Evolutionary conservation across 2,113 vertebrate species (phyloP), one percentile per base, ranked within the genome.

Genomic region (Kryptolebias marmoratus): DNA sequence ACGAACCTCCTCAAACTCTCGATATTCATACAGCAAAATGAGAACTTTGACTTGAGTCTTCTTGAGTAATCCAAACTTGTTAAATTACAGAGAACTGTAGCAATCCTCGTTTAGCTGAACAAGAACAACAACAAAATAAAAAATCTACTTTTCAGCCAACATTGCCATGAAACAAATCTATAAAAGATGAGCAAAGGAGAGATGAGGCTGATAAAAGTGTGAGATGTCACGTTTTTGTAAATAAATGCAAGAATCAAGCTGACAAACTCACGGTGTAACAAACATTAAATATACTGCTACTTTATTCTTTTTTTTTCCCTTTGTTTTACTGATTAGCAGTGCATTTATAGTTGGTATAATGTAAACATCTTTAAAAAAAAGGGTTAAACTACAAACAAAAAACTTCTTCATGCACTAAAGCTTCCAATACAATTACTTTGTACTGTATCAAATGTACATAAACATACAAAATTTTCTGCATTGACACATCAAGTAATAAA

Each of bases 341-440:
- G 91, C 92, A 91, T 91, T 87, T 79, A 79, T 80, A 90, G 85
- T 88, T 88, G 89, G 88, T 87, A 85, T 86, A 48, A 86, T 92
- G 93, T 93, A 92, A 93, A 93, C 93, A 91, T 91, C 77, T 84
- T 64, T 22, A 22, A 22, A 22, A 22, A 22, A 84, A 75, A 77
- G 48, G 9, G 59, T 84, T 84, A 73, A 50, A 86, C 82, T 87
- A 87, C 84, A 82, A 75, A 22, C 22, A 22, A 22, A 22, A 22
- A 60, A 91, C 82, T 91, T 90, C 91, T 90, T 92, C 90, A 91
- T 91, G 90, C 90, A 92, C 86, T 87, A 89, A 86, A 82, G 80
- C 76, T 88, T 88, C 65, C 71, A 89, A 84, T 87, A 91, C 89
- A 90, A 87, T 86, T 73, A 77, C 70, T 74, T 68, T 72, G 73